Evolutionary conservation across 2,888 invertebrate species (phyloP), one percentile per base, ranked within the genome.

Genomic region (Candidula unifasciata): DNA sequence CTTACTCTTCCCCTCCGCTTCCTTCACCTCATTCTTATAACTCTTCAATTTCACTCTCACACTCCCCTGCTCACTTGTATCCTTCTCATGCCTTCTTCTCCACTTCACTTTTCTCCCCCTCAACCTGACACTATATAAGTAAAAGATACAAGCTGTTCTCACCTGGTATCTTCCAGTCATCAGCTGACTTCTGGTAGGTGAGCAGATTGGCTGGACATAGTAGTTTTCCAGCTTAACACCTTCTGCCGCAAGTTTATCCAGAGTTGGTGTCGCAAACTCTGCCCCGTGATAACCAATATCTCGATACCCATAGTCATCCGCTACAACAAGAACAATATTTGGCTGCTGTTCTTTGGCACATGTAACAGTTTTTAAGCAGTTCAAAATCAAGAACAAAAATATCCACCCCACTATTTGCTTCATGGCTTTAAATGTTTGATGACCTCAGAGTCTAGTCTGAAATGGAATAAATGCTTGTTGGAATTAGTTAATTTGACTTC

Each of bases 181-280:
- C 0, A 93, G 88, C 87, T 92, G 92, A 86, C 91, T 91, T 24
- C 93, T 86, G 18, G 92, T 91, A 3, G 93, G 93, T 54, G 92
- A 90, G 87, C 93, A 93, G n/a, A 92, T 91, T 6, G 92, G 92
- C 87, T 93, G 92, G 10, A 93, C 92, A 81, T 93, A 93, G 82
- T 93, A 93, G 81, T 92, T 92, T 81, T 92, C 93, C 35, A 93
- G 87, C 82, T 88, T 90, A 2, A 93, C 91, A 6, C 93, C 93
- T n/a, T 85, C 83, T 0, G 64, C 88, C 0, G 92, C 92, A 37
- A 93, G 87, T 73, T 87, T 88, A 85, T 93, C 92, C 52, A 93
- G 85, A 73, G 88, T 90, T 13, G 93, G 93, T 0, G 93, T 93
- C 54, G 88, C 88, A 18, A 93, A 91, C 78, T 91, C 91, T 0